phyloP scores from a whole-genome alignment of 1,140 invertebrate species.

The Macrobrachium rosenbergii region DNA sequence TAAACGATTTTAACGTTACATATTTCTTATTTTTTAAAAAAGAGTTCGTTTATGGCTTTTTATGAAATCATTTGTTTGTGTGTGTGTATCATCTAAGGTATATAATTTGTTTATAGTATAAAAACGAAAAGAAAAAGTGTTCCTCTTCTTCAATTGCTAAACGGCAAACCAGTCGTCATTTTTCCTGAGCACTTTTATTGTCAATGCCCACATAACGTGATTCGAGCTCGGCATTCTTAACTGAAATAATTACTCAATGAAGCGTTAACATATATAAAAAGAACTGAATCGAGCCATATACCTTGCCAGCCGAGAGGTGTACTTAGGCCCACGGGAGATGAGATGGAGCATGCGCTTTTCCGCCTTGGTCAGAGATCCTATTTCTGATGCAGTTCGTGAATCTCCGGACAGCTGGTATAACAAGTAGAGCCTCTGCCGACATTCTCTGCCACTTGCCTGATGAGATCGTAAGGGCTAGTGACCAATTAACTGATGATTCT shows the following conservation, averaged over 20 bases:
- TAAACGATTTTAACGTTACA: too few species aligned
- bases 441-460: not conserved
- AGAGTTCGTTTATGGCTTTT: too few species aligned
- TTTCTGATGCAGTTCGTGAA: not conserved
- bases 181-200: not conserved
- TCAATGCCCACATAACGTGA: not conserved
- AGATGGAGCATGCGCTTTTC: conserved; percentile 41
- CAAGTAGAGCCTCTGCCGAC: not conserved
- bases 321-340: conserved; percentile 27
- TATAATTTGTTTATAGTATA: too few species aligned
- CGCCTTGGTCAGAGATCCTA: not conserved
- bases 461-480: not conserved
- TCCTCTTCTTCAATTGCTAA: too few species aligned
- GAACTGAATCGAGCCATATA: not conserved
- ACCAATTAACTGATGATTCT: too few species aligned
- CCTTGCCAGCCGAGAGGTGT: not conserved
- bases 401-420: not conserved
- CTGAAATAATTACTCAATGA: too few species aligned
- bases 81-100: too few species aligned
- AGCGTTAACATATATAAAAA: not conserved
- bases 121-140: too few species aligned
- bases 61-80: too few species aligned
- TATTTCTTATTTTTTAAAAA: too few species aligned
- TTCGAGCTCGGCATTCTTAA: not conserved
- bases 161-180: too few species aligned